phyloP scores from a whole-genome alignment of 2,888 invertebrate genomes.

The Diadegma fenestrale region DNA sequence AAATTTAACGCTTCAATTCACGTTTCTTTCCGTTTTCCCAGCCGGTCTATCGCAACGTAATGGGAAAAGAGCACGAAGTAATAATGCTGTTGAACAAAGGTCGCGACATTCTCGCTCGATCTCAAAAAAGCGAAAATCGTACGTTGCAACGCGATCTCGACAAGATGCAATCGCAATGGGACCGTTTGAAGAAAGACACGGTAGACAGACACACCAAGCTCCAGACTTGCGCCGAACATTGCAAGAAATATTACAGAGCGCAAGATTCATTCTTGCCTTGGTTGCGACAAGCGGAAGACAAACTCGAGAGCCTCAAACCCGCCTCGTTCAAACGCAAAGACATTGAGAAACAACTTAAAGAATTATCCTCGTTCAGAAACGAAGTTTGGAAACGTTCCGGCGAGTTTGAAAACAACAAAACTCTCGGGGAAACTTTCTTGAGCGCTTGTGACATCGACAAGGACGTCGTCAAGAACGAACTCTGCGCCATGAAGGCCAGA shows the following conservation, averaged over 20 bases:
- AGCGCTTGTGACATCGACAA: slow-evolving; percentile 96
- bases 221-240: slow-evolving; percentile 94
- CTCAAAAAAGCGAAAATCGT: slow-evolving; percentile 86
- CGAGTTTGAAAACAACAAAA: slow-evolving; percentile 95
- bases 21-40: slow-evolving; percentile 74
- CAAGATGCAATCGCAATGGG: slow-evolving; percentile 96
- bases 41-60: slow-evolving; percentile 95
- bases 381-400: slow-evolving; percentile 97
- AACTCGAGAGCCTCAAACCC: slow-evolving; percentile 91
- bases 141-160: slow-evolving; percentile 92
- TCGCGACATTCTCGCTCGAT: slow-evolving; percentile 88
- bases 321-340: slow-evolving; percentile 94
- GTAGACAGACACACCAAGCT: slow-evolving; percentile 94
- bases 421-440: slow-evolving; percentile 95
- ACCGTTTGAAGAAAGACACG: slow-evolving; percentile 94
- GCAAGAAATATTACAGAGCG: slow-evolving; percentile 94
- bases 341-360: slow-evolving; percentile 94
- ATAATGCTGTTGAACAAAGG: slow-evolving; percentile 97
- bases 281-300: slow-evolving; percentile 94
- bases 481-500: slow-evolving; percentile 92
- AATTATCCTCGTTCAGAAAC: slow-evolving; percentile 95
- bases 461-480: slow-evolving; percentile 93
- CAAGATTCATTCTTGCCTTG: slow-evolving; percentile 95
- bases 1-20: no score
- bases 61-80: slow-evolving; percentile 96